These are phyloP conservation scores for Megalonaias nervosa DNA, from an alignment of 1,140 invertebrate species.

Conservation along the genomic window DNA sequence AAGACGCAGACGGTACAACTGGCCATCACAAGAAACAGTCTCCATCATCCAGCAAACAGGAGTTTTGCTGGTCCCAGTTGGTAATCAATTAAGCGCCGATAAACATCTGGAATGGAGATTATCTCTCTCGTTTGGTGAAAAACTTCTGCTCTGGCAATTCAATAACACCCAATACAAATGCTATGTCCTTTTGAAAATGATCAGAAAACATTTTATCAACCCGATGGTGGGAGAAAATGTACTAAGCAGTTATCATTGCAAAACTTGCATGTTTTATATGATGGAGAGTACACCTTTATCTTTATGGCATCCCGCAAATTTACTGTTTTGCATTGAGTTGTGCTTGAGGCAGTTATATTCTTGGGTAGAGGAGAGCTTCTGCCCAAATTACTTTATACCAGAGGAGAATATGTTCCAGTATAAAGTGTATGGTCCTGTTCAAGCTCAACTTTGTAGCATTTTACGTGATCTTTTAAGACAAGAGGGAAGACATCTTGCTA, in stretches of 20 bases:
- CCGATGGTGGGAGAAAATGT: conserved; percentile 3
- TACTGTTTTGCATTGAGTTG: conserved; percentile 6
- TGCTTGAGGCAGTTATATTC: conserved; percentile 1
- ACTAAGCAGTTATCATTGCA: conserved; percentile 7
- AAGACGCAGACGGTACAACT: conserved; percentile 1
- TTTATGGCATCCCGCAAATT: conserved; percentile 6
- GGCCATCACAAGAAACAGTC: neutral
- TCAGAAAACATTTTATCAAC: conserved; percentile 2
- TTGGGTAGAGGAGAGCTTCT: neutral
- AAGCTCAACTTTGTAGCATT: too few species aligned
- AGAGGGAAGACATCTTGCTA: too few species aligned
- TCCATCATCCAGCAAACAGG: neutral
- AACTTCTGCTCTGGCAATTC: conserved; percentile 10
- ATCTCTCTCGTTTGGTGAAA: conserved; percentile 20
- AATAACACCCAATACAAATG: conserved; percentile 19
- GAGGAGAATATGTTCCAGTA: conserved; percentile 13
- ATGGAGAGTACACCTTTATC: conserved; percentile 1
- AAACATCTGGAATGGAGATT: conserved; percentile 19
- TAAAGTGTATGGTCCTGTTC: neutral
- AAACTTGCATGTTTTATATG: conserved; percentile 11
- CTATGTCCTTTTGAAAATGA: conserved; percentile 23
- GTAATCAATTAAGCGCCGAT: conserved; percentile 1
- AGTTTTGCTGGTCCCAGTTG: conserved; percentile 10
- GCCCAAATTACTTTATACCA: conserved; percentile 19
- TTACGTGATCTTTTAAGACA: too few species aligned